Percentiles rank a stretch among this genome's conserved stretches.
Evolutionary conservation across 2,888 invertebrate species (phyloP).

Genomic region (Notodonta ziczac): DNA sequence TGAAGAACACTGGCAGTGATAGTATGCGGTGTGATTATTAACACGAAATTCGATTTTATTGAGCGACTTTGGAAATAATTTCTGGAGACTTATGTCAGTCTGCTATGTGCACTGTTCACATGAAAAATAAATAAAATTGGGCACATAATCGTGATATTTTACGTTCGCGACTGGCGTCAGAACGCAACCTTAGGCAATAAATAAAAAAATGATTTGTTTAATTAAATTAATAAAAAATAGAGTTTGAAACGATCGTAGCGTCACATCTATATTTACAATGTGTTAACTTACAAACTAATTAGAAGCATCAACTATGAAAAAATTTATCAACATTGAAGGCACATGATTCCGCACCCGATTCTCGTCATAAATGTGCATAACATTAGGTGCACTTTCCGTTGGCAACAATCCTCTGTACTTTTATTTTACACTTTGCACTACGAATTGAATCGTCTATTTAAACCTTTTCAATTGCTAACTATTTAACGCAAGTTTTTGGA

Average conservation of each 20-base stretch:
- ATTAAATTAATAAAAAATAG: slow-evolving; percentile 80
- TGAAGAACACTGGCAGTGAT: slow-evolving; percentile 48
- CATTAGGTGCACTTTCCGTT: slow-evolving; percentile 65
- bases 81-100: background rate
- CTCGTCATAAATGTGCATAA: slow-evolving; percentile 62
- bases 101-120: background rate
- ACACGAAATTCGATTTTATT: slow-evolving; percentile 21
- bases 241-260: slow-evolving; percentile 71
- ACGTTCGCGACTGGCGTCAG: slow-evolving; percentile 36
- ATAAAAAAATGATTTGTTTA: slow-evolving; percentile 64
- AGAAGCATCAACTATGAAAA: slow-evolving; percentile 83
- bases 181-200: slow-evolving; percentile 71
- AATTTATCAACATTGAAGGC: slow-evolving; percentile 83
- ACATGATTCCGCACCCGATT: slow-evolving; percentile 83
- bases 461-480: background rate
- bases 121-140: background rate
- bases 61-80: slow-evolving; percentile 15
- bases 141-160: slow-evolving; percentile 23
- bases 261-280: slow-evolving; percentile 79
- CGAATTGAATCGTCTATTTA: slow-evolving; percentile 37
- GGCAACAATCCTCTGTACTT: slow-evolving; percentile 56
- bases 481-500: background rate
- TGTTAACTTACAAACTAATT: slow-evolving; percentile 75
- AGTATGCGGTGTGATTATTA: slow-evolving; percentile 22
- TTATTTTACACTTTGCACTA: slow-evolving; percentile 48